Percentiles rank a stretch among this genome's conserved stretches.
Evolutionary conservation across 2,113 vertebrate genomes (phyloP).

Genomic region (Oreotrochilus melanogaster): DNA sequence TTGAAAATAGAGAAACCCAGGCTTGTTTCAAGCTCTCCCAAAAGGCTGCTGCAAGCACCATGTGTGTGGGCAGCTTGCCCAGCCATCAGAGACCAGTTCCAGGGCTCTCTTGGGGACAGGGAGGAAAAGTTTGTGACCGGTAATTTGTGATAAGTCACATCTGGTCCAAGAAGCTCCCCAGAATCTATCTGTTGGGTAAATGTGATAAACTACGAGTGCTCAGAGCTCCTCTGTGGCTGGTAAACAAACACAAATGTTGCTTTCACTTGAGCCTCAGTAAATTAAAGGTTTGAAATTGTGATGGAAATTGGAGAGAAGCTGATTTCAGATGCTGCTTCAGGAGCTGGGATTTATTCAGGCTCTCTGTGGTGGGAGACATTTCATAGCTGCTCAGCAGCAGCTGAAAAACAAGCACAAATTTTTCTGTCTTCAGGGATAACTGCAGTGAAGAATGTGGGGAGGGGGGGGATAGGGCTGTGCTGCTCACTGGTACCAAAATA

Average conservation of each 20-base stretch:
- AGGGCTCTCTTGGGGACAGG: neutral
- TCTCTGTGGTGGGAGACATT: neutral
- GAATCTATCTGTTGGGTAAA: neutral
- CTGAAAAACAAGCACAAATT: constrained; percentile 26
- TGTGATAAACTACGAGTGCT: neutral
- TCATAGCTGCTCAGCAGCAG: neutral
- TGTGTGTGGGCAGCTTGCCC: neutral
- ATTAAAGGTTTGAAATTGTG: neutral
- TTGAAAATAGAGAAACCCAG: neutral
- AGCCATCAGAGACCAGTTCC: fast-evolving
- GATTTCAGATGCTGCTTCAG: neutral
- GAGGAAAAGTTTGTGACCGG: neutral
- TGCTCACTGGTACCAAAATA: neutral
- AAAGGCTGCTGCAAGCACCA: neutral
- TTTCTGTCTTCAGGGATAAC: constrained; percentile 21
- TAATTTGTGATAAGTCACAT: neutral
- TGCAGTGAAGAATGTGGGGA: neutral
- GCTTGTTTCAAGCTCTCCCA: fast-evolving
- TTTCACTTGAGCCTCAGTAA: neutral
- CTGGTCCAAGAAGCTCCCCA: neutral
- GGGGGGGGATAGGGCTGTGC: neutral
- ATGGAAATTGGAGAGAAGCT: neutral
- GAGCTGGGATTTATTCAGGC: neutral
- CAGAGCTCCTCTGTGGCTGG: neutral
- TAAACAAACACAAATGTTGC: neutral